A percentile compares a stretch with the other conserved stretches of the same genome.
phyloP scores from a whole-genome alignment of 2,113 vertebrate species.

The Scatophagus argus region DNA sequence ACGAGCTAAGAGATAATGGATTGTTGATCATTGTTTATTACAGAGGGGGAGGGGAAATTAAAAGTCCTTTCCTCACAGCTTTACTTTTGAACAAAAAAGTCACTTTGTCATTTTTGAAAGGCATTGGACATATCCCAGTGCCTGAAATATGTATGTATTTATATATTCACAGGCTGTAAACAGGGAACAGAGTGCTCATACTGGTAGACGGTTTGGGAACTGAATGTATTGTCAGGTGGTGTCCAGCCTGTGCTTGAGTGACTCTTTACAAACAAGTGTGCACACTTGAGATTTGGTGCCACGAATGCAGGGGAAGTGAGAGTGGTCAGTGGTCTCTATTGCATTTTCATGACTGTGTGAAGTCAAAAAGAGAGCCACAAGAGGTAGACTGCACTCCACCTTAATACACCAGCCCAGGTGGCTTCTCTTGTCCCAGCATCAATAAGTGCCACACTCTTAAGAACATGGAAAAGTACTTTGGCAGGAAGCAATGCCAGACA shows the following conservation, averaged over 20 bases:
- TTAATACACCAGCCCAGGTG: conserved; percentile 49
- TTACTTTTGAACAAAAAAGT: conserved; percentile 24
- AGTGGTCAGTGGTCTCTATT: conserved; percentile 18
- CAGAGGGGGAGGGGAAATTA: conserved; percentile 30
- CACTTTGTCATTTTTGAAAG: conserved; percentile 5
- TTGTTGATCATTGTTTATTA: conserved; percentile 71
- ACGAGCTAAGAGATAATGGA: conserved; percentile 69
- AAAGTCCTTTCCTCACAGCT: conserved; percentile 25
- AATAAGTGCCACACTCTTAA: conserved; percentile 39
- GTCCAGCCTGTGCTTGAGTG: neutral
- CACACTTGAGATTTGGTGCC: conserved; percentile 7
- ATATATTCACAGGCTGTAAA: conserved; percentile 10
- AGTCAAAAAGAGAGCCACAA: conserved; percentile 4
- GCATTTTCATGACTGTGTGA: conserved; percentile 13
- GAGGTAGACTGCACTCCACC: conserved; percentile 29
- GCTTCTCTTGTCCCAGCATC: conserved; percentile 34
- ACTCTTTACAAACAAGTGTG: neutral
- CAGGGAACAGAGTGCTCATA: neutral
- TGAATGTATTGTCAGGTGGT: conserved; percentile 17
- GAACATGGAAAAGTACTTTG: conserved; percentile 61
- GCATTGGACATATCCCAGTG: neutral
- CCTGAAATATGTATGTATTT: conserved; percentile 23
- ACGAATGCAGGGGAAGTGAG: conserved; percentile 15
- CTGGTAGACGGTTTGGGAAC: neutral
- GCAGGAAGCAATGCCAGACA: conserved; percentile 18